These are phyloP conservation scores for Drosophila mercatorum DNA, from an alignment of 2,888 invertebrate species.

Conservation along the genomic window DNA sequence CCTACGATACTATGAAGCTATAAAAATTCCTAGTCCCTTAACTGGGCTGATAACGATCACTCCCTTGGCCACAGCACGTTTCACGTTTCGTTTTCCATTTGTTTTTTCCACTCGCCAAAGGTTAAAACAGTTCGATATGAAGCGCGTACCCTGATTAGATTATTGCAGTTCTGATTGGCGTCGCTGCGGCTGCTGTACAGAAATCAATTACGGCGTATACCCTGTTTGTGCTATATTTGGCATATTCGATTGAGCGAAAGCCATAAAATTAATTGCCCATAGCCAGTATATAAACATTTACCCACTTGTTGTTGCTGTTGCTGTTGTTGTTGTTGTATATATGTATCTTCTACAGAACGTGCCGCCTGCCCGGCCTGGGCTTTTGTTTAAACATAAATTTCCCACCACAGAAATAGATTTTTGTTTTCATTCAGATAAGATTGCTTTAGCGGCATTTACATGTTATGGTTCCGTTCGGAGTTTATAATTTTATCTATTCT, in stretches of 20 bases:
- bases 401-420: slow-evolving; percentile 14
- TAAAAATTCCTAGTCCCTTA: slow-evolving; percentile 6
- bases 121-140: slow-evolving; percentile 37
- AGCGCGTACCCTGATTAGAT: slow-evolving; percentile 47
- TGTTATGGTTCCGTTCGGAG: slow-evolving; percentile 13
- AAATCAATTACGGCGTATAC: slow-evolving; percentile 32
- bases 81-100: background rate
- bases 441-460: slow-evolving; percentile 31
- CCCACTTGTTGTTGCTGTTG: slow-evolving; percentile 13
- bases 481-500: slow-evolving; percentile 14
- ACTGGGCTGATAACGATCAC: slow-evolving; percentile 32
- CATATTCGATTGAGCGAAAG: slow-evolving; percentile 28
- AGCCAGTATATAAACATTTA: slow-evolving; percentile 20
- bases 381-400: slow-evolving; percentile 20
- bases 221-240: slow-evolving; percentile 18
- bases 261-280: slow-evolving; percentile 36
- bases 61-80: slow-evolving; percentile 20
- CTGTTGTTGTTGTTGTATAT: slow-evolving; percentile 12
- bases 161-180: slow-evolving; percentile 46
- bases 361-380: slow-evolving; percentile 15
- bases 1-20: background rate
- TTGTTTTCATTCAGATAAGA: slow-evolving; percentile 31
- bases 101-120: slow-evolving; percentile 14
- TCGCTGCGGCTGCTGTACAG: slow-evolving; percentile 53
- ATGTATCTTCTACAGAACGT: slow-evolving; percentile 8